Conservation (phyloP, 2,888 invertebrate species). For the Apeira syringaria region DNA sequence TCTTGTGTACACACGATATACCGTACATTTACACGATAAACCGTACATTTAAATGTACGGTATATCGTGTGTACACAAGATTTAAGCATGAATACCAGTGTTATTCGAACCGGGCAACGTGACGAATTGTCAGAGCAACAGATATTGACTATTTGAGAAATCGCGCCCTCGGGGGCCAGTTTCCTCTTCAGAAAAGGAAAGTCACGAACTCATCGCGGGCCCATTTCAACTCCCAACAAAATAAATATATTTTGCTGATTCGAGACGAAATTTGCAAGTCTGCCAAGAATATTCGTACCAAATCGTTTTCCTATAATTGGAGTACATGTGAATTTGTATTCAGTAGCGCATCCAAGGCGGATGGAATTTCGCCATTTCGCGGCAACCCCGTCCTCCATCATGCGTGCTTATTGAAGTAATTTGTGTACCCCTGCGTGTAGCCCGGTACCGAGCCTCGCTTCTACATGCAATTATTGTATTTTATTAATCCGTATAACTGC, state of each 20-base stretch:
- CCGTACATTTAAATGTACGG: no score
- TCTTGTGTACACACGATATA: no score
- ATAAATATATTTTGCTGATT: constrained; percentile 83
- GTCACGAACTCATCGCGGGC: constrained; percentile 66
- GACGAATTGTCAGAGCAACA: constrained; percentile 34
- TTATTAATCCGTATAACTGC: constrained; percentile 23
- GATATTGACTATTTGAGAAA: constrained; percentile 32
- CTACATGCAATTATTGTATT: constrained; percentile 43
- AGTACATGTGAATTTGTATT: constrained; percentile 84
- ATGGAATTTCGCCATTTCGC: constrained; percentile 78
- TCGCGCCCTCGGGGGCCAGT: constrained; percentile 43
- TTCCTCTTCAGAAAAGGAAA: constrained; percentile 58
- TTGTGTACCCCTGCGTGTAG: constrained; percentile 64
- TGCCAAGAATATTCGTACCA: constrained; percentile 83
- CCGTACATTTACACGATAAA: no score
- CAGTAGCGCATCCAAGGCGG: constrained; percentile 79
- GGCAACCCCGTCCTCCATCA: constrained; percentile 73
- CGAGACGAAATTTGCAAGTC: constrained; percentile 81
- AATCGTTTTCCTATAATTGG: constrained; percentile 84
- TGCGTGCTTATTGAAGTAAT: constrained; percentile 80
- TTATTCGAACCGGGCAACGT: constrained; percentile 31
- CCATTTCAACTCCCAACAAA: constrained; percentile 71
- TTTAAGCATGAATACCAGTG: constrained; percentile 14
- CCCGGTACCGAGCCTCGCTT: constrained; percentile 36
- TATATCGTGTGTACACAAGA: no score